These are phyloP conservation scores for Athripsodes cinereus DNA, from an alignment of 2,888 invertebrate species.

Conservation along the genomic window DNA sequence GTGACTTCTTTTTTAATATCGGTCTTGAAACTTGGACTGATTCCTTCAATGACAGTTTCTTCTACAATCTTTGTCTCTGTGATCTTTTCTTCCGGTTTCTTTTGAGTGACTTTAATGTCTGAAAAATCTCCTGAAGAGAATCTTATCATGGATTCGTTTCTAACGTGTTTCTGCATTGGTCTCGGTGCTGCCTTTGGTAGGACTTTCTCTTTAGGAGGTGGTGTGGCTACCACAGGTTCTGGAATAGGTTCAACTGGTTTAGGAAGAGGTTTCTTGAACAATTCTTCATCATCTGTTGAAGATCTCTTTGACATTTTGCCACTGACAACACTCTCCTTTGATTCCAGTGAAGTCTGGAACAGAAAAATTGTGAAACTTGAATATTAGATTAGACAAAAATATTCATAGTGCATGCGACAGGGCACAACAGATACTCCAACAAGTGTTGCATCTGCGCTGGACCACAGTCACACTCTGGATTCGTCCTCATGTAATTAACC, in stretches of 20 bases:
- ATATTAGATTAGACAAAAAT: neutral
- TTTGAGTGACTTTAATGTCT: constrained; percentile 46
- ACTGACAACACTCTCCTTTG: constrained; percentile 12
- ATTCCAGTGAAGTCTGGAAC: constrained; percentile 15
- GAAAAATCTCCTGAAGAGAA: constrained; percentile 51
- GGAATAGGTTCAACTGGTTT: constrained; percentile 10
- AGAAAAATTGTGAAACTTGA: neutral
- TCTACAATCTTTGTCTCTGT: constrained; percentile 37
- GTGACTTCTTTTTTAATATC: constrained; percentile 41
- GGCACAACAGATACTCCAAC: too few relatives aligned
- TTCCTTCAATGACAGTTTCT: constrained; percentile 44
- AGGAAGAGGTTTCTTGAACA: constrained; percentile 7
- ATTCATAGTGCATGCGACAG: too few relatives aligned
- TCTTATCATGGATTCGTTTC: constrained; percentile 47
- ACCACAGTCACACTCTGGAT: too few relatives aligned
- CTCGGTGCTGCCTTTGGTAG: constrained; percentile 37
- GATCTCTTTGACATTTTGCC: constrained; percentile 23
- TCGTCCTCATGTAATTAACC: too few relatives aligned
- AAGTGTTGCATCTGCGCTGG: too few relatives aligned
- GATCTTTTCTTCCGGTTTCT: constrained; percentile 47
- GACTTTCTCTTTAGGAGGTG: constrained; percentile 25
- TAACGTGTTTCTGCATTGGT: constrained; percentile 49
- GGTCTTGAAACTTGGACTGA: constrained; percentile 47
- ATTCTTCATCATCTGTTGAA: constrained; percentile 23
- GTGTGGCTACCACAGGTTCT: constrained; percentile 6